These are phyloP conservation scores for Caenorhabditis briggsae DNA, from an alignment of 1,140 invertebrate species.

Conservation along the genomic window DNA sequence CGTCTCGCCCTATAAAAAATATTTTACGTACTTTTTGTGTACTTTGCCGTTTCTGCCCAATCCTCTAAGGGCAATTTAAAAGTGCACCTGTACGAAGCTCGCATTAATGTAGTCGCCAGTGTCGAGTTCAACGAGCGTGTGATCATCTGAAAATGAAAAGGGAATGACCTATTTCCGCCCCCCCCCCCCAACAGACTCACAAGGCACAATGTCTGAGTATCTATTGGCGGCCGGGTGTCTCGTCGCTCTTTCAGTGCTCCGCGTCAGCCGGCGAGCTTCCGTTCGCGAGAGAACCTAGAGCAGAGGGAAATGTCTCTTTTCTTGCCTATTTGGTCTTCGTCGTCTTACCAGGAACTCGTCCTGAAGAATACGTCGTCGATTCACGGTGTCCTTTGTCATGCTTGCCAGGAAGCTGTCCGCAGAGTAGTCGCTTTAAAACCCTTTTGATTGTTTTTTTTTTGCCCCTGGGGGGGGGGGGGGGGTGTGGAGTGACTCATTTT, in stretches of 20 bases:
- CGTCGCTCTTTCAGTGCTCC: conserved; percentile 40
- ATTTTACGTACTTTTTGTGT: neutral
- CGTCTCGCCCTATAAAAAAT: conserved; percentile 52
- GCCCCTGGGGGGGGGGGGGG: no score
- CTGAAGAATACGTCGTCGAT: conserved; percentile 46
- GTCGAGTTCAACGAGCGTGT: conserved; percentile 40
- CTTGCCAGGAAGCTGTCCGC: conserved; percentile 47
- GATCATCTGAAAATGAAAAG: conserved; percentile 51
- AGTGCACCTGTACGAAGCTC: conserved; percentile 56
- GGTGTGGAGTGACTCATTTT: no score
- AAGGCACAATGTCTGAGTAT: conserved; percentile 57
- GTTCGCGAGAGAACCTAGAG: conserved; percentile 49
- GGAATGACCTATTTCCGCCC: neutral
- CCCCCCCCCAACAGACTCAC: neutral
- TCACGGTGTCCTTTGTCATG: conserved; percentile 28
- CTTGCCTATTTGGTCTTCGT: neutral
- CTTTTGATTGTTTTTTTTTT: conserved; percentile 1
- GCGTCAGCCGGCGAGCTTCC: conserved; percentile 47
- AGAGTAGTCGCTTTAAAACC: conserved; percentile 41
- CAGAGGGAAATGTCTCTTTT: neutral
- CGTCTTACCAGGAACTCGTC: conserved; percentile 54
- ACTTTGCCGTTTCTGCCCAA: neutral
- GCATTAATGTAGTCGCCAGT: conserved; percentile 59
- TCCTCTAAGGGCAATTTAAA: neutral
- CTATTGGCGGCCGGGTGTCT: conserved; percentile 42